Percentiles rank a stretch among this genome's conserved stretches.
Evolutionary conservation across 2,797 vertebrate genomes (phyloP).

Genomic region (Thalassophryne amazonica): DNA sequence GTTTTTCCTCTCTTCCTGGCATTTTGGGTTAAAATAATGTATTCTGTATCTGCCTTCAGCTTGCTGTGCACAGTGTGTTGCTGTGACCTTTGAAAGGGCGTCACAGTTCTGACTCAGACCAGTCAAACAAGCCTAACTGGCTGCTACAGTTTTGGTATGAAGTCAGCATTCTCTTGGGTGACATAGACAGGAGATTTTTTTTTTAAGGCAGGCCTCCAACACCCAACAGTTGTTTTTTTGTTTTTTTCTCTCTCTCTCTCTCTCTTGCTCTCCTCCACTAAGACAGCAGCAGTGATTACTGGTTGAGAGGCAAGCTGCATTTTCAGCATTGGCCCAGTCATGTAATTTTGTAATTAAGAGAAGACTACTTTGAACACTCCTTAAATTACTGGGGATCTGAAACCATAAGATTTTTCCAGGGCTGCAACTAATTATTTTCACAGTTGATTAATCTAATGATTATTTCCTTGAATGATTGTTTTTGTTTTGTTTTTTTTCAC

Average conservation of each 20-base stretch:
- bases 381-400: background rate
- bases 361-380: constrained; percentile 5
- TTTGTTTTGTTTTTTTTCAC: too few relatives aligned
- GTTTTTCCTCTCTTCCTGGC: too few relatives aligned
- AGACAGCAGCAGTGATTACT: too few relatives aligned
- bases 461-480: too few relatives aligned
- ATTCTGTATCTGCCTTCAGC: constrained; percentile 28
- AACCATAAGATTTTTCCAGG: background rate
- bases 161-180: background rate
- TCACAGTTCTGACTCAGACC: constrained; percentile 19
- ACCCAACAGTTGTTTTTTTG: background rate
- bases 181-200: constrained; percentile 7
- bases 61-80: constrained; percentile 18
- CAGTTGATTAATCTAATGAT: too few relatives aligned
- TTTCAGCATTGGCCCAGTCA: background rate
- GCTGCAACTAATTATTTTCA: too few relatives aligned
- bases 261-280: too few relatives aligned
- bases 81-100: constrained; percentile 30
- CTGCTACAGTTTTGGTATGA: background rate
- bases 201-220: background rate
- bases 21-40: constrained; percentile 14
- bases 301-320: constrained; percentile 26
- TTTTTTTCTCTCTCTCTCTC: too few relatives aligned
- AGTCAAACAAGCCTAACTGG: constrained; percentile 47
- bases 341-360: constrained; percentile 6